Evolutionary conservation across 2,113 vertebrate species (phyloP).

Genomic region (Chloebia gouldiae): DNA sequence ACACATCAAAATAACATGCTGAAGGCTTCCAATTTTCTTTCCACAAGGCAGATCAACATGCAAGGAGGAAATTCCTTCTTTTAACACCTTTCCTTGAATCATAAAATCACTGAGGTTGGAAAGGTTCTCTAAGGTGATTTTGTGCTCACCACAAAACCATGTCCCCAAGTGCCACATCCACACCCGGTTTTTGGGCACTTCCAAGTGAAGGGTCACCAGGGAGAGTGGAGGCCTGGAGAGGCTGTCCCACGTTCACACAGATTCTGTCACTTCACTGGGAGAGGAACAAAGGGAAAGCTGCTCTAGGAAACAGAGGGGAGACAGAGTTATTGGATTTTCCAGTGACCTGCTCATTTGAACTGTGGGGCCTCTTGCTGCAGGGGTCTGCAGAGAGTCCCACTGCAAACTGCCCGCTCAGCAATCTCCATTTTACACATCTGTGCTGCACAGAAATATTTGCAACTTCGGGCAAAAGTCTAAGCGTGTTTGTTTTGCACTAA

Average conservation of each 20-base stretch:
- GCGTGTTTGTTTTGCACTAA: neutral
- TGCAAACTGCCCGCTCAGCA: neutral
- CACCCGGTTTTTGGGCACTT: neutral
- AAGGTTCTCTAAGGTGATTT: neutral
- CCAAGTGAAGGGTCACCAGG: neutral
- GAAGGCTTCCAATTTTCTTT: neutral
- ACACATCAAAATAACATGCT: neutral
- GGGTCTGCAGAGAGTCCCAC: neutral
- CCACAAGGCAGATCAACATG: neutral
- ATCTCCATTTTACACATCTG: neutral
- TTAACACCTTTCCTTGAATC: neutral
- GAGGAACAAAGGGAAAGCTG: neutral
- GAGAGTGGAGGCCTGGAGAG: neutral
- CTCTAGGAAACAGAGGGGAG: neutral
- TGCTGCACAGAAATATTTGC: neutral
- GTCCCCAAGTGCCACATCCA: neutral
- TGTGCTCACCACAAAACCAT: accelerated
- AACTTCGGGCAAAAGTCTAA: neutral
- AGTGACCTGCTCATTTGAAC: neutral
- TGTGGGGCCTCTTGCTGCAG: neutral
- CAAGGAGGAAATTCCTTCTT: neutral
- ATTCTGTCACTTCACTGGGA: neutral
- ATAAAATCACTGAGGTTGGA: neutral
- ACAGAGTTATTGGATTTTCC: neutral
- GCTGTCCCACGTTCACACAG: neutral